phyloP scores from a whole-genome alignment of 2,888 invertebrate genomes.

The Gandaritis pyraliata region DNA sequence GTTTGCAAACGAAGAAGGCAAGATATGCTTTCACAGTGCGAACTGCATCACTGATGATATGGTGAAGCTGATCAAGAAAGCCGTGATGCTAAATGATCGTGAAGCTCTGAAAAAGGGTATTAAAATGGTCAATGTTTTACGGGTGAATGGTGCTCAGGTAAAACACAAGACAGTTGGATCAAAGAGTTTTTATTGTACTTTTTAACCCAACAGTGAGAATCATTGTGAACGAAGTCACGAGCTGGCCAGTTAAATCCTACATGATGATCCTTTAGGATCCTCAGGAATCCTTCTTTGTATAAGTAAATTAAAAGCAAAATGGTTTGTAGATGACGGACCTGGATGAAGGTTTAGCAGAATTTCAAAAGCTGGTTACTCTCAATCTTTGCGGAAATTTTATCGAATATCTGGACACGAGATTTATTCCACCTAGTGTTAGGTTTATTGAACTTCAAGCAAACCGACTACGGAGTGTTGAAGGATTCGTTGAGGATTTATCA shows the following conservation, averaged over 20 bases:
- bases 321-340: conserved; percentile 76
- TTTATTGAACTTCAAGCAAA: conserved; percentile 81
- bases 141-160: conserved; percentile 67
- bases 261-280: no score
- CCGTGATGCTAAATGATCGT: conserved; percentile 56
- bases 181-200: no score
- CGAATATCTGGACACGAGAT: conserved; percentile 56
- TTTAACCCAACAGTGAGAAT: no score
- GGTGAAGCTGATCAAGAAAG: conserved; percentile 58
- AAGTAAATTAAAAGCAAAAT: no score
- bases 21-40: conserved; percentile 61
- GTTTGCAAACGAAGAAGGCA: conserved; percentile 65
- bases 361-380: conserved; percentile 68
- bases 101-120: conserved; percentile 57
- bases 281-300: background rate
- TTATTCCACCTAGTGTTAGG: conserved; percentile 68
- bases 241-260: no score
- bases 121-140: conserved; percentile 56
- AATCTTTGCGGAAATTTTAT: conserved; percentile 75
- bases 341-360: conserved; percentile 66
- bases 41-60: conserved; percentile 69
- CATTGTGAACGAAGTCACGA: no score
- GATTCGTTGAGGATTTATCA: conserved; percentile 66
- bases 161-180: no score
- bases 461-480: conserved; percentile 61